Percentiles rank a stretch among this genome's conserved stretches.
Evolutionary conservation across 2,888 invertebrate species (phyloP).

Genomic region (Metellina segmentata): DNA sequence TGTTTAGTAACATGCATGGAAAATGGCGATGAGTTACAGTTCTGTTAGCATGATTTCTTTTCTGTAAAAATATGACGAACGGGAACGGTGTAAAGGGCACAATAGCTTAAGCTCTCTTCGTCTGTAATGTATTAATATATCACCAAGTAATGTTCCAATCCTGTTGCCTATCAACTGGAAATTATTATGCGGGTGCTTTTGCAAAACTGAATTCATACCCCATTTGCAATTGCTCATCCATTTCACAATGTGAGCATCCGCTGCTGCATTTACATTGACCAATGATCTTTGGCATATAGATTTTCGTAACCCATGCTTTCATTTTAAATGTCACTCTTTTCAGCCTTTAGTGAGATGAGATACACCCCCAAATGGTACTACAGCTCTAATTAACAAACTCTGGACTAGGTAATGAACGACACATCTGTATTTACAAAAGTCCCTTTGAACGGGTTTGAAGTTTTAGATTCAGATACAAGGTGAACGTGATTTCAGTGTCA

Average conservation of each 20-base stretch:
- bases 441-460: not conserved
- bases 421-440: not conserved
- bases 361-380: conserved; percentile 16
- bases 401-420: not conserved
- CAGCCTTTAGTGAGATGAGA: not conserved
- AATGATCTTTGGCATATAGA: not conserved
- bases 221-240: not conserved
- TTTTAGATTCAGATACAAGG: not conserved
- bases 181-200: not conserved
- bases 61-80: not conserved
- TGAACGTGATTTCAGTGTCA: not conserved
- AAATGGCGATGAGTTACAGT: no score
- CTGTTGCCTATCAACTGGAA: not conserved
- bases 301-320: not conserved
- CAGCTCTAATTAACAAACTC: not conserved
- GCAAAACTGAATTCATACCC: conserved; percentile 1
- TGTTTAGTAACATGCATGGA: no score
- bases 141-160: not conserved
- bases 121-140: not conserved
- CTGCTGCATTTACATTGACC: not conserved
- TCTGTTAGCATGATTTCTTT: not conserved
- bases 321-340: conserved; percentile 19
- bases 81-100: not conserved
- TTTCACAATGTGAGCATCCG: not conserved
- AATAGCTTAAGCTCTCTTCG: not conserved